Base-by-base conservation (phyloP, 2,888 invertebrate genomes). In the Hirtodrosophila cameraria region DNA sequence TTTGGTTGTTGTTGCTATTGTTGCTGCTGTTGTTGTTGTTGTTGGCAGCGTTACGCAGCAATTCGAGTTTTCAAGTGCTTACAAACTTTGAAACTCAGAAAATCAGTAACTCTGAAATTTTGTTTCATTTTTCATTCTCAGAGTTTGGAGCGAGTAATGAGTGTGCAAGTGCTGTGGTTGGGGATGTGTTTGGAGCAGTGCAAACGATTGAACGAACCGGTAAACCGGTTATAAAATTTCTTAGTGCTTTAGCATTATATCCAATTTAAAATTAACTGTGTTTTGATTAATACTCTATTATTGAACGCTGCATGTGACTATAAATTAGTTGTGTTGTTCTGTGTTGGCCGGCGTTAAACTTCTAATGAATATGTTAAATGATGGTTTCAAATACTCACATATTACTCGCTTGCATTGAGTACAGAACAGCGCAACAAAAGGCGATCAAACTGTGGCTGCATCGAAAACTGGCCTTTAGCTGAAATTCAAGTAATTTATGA, bases 241-340 rank as follows among this genome's bases (percentile, higher is more conserved):
- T 27, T 63, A 68, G 50, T 70, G 59, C 66, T 39, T 12, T 48
- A 58, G 61, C 57, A 60, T 67, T 58, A 72, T 68, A 74, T 65
- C 62, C 78, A 83, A 80, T 84, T 83, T 73, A 59, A 82, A 76
- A 82, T 82, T 76, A 82, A 82, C 81, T 77, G 85, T 85, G 82
- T 75, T 79, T 81, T 81, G 76, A 84, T 81, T 84, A 81, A 81
- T 82, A 77, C 77, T 33, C 77, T 64, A 82, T 81, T 84, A 84
- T 81, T 78, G 71, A 55, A 38, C 78, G 54, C 85, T 72, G 75
- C 82, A 81, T 84, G 85, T 57, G 68, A 58, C 76, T 63, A 67
- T 66, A 66, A 67, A 76, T 67, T 64, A 70, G 30, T 25, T 54
- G 49, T 41, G 36, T 30, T 36, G 6, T 42, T 50, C 25, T 31